Evolutionary conservation across 1,140 invertebrate species (phyloP), one percentile per base, ranked within the genome.

Genomic region (Aphelinus atriplicis): DNA sequence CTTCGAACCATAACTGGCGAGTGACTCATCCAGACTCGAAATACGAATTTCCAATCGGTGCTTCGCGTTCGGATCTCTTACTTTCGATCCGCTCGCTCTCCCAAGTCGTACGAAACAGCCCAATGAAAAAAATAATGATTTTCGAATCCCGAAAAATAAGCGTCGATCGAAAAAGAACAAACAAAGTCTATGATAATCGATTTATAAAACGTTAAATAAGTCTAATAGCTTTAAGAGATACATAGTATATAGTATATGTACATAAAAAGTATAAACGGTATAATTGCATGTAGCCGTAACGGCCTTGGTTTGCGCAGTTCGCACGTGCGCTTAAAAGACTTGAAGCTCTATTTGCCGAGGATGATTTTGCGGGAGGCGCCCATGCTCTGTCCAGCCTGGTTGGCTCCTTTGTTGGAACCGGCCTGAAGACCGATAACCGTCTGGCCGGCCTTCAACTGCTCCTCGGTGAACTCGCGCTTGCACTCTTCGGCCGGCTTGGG

Each of bases 381-480:
- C 75, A 98, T 94, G 88, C 93, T 98, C 82, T 96, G 92, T 26
- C 97, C 97, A 1, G 94, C 92, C 83, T 97, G 95, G 1, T 92
- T 93, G 4, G 96, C 96, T 56, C 96, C 92, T 82, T 96, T 95
- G 89, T 98, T 98, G 66, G 93, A 93, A 61, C 97, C 97, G 68
- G 95, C 95, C 87, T 98, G 97, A 0, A 98, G 91, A 76, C 96
- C 96, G 78, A 98, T 96, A 42, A 97, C 91, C 1, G 91, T 89
- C 81, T 97, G 91, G 1, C 96, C 95, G 61, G 95, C 95, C 10
- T 92, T 89, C 42, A 98, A 87, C 81, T 96, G 94, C 80, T 97
- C 95, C 79, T 97, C 95, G 1, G 93, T 93, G 88, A 97, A 98
- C 7, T 98, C 94, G 46, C 96, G 91, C 81, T 94, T 93, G 87